Evolutionary conservation across 1,140 invertebrate species (phyloP).

Genomic region (Leptinotarsa defecta): DNA sequence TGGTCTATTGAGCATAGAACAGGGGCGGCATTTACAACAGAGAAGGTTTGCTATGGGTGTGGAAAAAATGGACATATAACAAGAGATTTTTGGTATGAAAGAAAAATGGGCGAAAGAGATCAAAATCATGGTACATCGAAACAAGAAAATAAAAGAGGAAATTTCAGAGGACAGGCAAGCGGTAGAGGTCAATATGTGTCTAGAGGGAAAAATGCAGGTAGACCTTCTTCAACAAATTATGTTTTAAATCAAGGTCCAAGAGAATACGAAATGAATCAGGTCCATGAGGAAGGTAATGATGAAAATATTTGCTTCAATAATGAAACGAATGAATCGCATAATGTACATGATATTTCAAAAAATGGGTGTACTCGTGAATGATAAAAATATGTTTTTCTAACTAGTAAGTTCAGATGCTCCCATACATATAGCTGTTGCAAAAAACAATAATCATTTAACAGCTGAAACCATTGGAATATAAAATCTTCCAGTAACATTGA

Average conservation of each 20-base stretch:
- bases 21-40: neutral
- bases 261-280: neutral
- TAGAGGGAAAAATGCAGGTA: neutral
- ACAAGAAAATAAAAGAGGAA: neutral
- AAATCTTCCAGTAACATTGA: neutral
- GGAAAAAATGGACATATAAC: slow-evolving; percentile 1
- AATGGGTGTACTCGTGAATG: slow-evolving; percentile 14
- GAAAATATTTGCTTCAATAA: too few species aligned
- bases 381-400: neutral
- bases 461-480: neutral
- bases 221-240: neutral
- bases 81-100: neutral
- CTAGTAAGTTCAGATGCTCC: neutral
- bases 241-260: neutral
- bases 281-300: too few species aligned
- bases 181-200: neutral
- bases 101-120: neutral
- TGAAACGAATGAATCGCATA: neutral
- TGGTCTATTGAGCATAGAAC: neutral
- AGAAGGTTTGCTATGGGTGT: neutral
- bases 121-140: neutral
- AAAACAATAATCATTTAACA: neutral
- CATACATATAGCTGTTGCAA: neutral
- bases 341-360: neutral
- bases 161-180: neutral